Evolutionary conservation across 2,113 vertebrate genomes (phyloP).

Genomic region (Cacatua alba): DNA sequence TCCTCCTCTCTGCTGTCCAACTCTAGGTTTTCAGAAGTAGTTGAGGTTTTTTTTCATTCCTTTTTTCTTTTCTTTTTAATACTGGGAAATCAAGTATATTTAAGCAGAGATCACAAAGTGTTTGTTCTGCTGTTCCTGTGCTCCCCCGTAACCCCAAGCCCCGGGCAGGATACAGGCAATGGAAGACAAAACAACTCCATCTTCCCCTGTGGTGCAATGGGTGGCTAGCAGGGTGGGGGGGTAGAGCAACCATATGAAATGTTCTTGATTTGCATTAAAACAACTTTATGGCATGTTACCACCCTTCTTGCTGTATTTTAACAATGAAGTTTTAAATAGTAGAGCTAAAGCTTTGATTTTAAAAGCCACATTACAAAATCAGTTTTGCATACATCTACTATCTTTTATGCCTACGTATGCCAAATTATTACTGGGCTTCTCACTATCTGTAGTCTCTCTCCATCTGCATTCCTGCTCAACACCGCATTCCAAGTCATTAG

Average conservation of each 20-base stretch:
- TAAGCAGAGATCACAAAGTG: not conserved
- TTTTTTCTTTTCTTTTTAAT: not conserved
- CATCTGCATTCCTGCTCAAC: not conserved
- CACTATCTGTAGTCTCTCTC: not conserved
- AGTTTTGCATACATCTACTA: not conserved
- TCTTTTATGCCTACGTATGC: not conserved
- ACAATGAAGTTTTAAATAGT: not conserved
- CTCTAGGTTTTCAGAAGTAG: not conserved
- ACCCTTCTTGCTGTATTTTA: not conserved
- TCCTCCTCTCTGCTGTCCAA: not conserved
- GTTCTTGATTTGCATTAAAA: not conserved
- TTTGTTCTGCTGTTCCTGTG: not conserved
- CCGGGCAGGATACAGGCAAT: not conserved
- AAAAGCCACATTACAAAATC: not conserved
- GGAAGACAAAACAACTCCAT: not conserved
- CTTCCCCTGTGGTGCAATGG: not conserved
- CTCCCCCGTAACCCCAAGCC: not conserved
- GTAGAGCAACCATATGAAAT: not conserved
- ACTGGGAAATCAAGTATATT: not conserved
- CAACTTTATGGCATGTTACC: not conserved
- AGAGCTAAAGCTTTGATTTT: not conserved
- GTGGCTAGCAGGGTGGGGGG: accelerated
- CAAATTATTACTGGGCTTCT: not conserved
- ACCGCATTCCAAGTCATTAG: not conserved
- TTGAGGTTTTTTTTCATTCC: not conserved